phyloP scores from a whole-genome alignment of 2,888 invertebrate genomes.

The Xanthorhoe spadicearia region DNA sequence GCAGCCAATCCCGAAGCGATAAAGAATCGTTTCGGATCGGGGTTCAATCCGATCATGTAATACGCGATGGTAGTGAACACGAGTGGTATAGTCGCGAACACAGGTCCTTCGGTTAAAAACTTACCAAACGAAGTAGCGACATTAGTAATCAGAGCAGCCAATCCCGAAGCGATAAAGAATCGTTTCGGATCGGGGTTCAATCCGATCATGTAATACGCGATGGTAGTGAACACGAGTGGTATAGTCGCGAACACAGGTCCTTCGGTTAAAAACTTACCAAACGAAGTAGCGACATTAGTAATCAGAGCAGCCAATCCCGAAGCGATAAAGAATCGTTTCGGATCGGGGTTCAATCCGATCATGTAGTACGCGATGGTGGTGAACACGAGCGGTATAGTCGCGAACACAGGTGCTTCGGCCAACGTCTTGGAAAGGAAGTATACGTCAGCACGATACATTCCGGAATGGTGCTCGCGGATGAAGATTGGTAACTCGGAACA shows the following conservation, averaged over 20 bases:
- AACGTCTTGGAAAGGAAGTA: slow-evolving; percentile 96
- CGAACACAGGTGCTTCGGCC: slow-evolving; percentile 94
- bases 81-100: no score
- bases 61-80: no score
- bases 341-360: slow-evolving; percentile 91
- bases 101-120: no score
- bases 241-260: slow-evolving; percentile 93
- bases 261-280: slow-evolving; percentile 93
- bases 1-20: no score
- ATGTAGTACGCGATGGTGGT: slow-evolving; percentile 94
- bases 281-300: slow-evolving; percentile 94
- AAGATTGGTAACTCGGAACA: slow-evolving; percentile 95
- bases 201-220: slow-evolving; percentile 96
- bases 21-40: no score
- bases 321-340: slow-evolving; percentile 89
- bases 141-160: slow-evolving; percentile 93
- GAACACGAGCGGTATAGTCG: slow-evolving; percentile 92
- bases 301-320: slow-evolving; percentile 91
- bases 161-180: slow-evolving; percentile 90
- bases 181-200: slow-evolving; percentile 87
- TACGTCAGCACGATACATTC: slow-evolving; percentile 95
- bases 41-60: no score
- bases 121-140: slow-evolving; percentile 90
- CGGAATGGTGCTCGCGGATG: slow-evolving; percentile 93
- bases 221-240: slow-evolving; percentile 88